These are phyloP conservation scores for Phortica variegata DNA, from an alignment of 1,140 invertebrate species.

Conservation along the genomic window DNA sequence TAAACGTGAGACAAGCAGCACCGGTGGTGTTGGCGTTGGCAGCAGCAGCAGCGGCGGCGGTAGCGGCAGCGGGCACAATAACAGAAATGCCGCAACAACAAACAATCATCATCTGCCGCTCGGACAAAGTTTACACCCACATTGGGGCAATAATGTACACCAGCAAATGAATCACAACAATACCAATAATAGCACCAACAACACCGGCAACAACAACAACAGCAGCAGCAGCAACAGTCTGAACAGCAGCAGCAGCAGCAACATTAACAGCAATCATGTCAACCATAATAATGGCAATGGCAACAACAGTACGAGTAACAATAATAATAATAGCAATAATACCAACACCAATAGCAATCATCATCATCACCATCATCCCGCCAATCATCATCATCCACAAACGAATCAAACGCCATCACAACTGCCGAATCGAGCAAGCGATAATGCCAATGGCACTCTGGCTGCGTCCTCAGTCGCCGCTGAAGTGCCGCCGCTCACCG, in stretches of 20 bases:
- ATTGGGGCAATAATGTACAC: slow-evolving; percentile 4
- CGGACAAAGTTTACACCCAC: too few relatives aligned
- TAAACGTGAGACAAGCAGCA: slow-evolving; percentile 24
- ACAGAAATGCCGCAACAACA: background rate
- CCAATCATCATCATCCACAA: background rate
- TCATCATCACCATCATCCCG: background rate
- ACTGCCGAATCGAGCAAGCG: background rate
- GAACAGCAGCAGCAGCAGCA: slow-evolving; percentile 9
- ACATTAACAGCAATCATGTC: slow-evolving; percentile 11
- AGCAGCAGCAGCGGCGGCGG: background rate
- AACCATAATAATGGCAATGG: background rate
- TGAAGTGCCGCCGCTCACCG: slow-evolving; percentile 22
- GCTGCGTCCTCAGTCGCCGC: too few relatives aligned
- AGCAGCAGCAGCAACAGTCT: slow-evolving; percentile 13
- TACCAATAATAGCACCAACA: slow-evolving; percentile 10
- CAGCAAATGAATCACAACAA: slow-evolving; percentile 12
- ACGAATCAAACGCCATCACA: background rate
- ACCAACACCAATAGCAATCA: slow-evolving; percentile 21
- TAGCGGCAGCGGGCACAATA: background rate
- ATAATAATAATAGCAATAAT: slow-evolving; percentile 15
- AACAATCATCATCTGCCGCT: too few relatives aligned
- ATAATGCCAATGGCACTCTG: too few relatives aligned
- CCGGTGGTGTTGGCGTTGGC: background rate
- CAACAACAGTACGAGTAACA: slow-evolving; percentile 7
- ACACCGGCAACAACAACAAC: slow-evolving; percentile 12